phyloP scores from a whole-genome alignment of 2,113 vertebrate genomes.

The Cebus imitator region DNA sequence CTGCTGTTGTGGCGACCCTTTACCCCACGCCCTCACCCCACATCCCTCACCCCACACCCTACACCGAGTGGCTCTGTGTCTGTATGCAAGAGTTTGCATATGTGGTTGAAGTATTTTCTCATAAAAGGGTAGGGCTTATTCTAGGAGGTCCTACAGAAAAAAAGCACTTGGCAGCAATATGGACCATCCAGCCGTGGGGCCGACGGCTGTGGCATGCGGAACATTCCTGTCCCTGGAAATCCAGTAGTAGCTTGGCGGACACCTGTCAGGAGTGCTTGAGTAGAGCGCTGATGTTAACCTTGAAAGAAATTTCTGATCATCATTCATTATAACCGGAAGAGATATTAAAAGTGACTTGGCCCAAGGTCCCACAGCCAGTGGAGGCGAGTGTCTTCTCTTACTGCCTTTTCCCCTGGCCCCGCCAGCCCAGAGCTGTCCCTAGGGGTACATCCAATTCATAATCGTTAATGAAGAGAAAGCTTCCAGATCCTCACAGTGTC shows the following conservation, averaged over 20 bases:
- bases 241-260: no score
- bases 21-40: neutral
- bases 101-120: neutral
- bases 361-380: neutral
- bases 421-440: neutral
- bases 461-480: neutral
- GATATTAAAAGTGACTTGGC: neutral
- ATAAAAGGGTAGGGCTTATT: neutral
- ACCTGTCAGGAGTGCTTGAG: neutral
- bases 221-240: neutral
- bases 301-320: neutral
- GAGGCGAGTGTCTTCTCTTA: neutral
- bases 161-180: neutral
- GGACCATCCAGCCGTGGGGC: neutral
- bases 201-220: accelerated
- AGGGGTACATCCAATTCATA: neutral
- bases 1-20: neutral
- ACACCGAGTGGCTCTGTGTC: accelerated
- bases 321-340: neutral
- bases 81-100: neutral
- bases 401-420: neutral
- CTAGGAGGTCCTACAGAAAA: neutral
- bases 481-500: neutral
- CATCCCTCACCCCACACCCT: no score
- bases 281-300: neutral